Conservation (phyloP, 2,113 vertebrate species). For the Hippoglossus stenolepis region DNA sequence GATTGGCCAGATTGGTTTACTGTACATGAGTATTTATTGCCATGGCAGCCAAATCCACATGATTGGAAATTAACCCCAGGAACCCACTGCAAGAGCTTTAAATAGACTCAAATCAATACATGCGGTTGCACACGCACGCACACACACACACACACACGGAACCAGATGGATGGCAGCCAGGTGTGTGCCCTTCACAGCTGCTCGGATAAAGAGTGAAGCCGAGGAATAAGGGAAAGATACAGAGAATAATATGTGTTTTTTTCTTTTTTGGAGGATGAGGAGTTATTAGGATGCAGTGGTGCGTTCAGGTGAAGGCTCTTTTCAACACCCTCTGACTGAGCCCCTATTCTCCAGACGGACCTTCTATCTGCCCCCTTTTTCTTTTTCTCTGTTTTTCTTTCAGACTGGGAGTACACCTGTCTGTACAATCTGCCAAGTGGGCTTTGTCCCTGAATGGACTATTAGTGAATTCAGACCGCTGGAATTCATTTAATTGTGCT, state of each 20-base stretch:
- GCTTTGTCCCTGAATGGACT: constrained; percentile 45
- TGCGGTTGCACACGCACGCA: constrained; percentile 4
- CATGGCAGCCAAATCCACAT: constrained; percentile 74
- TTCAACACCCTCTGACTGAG: constrained; percentile 74
- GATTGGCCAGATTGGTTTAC: constrained; percentile 40
- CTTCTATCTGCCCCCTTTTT: constrained; percentile 38
- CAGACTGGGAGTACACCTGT: constrained; percentile 55
- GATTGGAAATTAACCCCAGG: constrained; percentile 55
- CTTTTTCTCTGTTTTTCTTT: constrained; percentile 43
- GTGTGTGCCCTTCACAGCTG: constrained; percentile 73
- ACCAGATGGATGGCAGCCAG: constrained; percentile 61
- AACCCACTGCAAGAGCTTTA: constrained; percentile 51
- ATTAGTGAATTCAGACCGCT: constrained; percentile 25
- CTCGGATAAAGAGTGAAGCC: constrained; percentile 56
- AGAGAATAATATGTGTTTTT: constrained; percentile 26
- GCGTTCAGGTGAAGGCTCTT: constrained; percentile 77
- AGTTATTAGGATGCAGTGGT: constrained; percentile 80
- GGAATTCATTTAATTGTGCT: constrained; percentile 58
- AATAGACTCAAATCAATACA: constrained; percentile 47
- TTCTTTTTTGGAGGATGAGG: constrained; percentile 38
- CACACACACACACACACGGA: constrained; percentile 21
- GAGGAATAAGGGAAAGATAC: constrained; percentile 40
- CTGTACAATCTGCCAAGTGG: constrained; percentile 33
- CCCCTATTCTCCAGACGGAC: constrained; percentile 65
- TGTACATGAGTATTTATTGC: constrained; percentile 24